phyloP scores from a whole-genome alignment of 2,797 vertebrate genomes.

The Sylvia borin region DNA sequence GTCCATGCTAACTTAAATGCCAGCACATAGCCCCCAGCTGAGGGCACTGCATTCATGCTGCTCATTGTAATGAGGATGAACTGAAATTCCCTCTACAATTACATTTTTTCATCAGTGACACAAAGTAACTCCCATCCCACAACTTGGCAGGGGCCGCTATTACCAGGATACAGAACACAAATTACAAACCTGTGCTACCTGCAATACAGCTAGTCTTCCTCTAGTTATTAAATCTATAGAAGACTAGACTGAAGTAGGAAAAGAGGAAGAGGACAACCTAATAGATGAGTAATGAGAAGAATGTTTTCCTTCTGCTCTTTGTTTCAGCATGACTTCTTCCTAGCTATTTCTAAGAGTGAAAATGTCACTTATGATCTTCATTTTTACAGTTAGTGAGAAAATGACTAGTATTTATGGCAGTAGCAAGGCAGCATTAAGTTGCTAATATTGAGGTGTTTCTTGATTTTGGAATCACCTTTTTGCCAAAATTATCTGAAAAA shows the following conservation, averaged over 20 bases:
- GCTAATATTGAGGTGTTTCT: not conserved
- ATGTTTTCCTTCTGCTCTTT: not conserved
- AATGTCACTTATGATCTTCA: not conserved
- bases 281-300: not conserved
- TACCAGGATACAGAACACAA: not conserved
- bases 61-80: not conserved
- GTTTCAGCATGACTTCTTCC: not conserved
- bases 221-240: not conserved
- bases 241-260: not conserved
- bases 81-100: not conserved
- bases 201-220: not conserved
- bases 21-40: not conserved
- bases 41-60: not conserved
- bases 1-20: not conserved
- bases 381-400: not conserved
- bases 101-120: not conserved
- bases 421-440: not conserved
- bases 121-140: not conserved
- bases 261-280: not conserved
- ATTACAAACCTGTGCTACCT: not conserved
- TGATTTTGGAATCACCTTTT: not conserved
- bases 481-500: not conserved
- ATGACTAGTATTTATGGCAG: not conserved
- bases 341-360: not conserved
- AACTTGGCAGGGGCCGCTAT: not conserved